Base-by-base conservation (phyloP, 2,113 vertebrate genomes). In the Cromileptes altivelis region DNA sequence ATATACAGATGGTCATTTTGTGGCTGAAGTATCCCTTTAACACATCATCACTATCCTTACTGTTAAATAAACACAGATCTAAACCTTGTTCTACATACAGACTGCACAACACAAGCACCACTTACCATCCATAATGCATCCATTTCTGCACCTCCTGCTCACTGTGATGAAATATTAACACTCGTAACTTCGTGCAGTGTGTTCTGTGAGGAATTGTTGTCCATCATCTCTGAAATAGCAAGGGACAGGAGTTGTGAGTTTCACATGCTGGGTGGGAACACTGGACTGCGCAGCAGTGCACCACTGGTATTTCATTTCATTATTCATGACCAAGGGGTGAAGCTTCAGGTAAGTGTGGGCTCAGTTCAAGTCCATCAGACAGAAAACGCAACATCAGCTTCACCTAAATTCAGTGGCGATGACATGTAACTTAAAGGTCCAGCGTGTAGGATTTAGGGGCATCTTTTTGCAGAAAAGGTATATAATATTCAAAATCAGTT, bases 111-210 rank as follows among this genome's bases (percentile, higher is more conserved):
- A 72, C 64, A 63, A 6, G 14, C 42, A 78, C 45, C 47, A 68
- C 78, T 90, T 76, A 72, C 14, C 56, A 75, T 85, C 25, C 68
- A 89, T 85, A 72, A 82, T 84, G 78, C 79, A 88, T 88, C 13
- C 15, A 33, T 61, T 72, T 68, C 52, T 88, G 71, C 50, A 77
- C 78, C 73, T 88, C 78, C 74, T 57, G 70, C 79, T 72, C 67
- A 18, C 21, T 1, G 11, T 52, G 62, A 47, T 90, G 6, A 88
- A 92, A 89, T 87, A 89, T 92, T 90, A 84, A 92, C n/a, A 53
- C 25, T 45, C 50, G 25, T 25, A 58, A 78, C 78, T 45, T 23
- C 49, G 42, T 49, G 37, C 52, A 45, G 37, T 23, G 52, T 68
- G 67, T 68, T 30, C 42, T 79, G 72, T 61, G 62, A 55, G 67